Conservation (phyloP, 2,888 invertebrate genomes). For the Nipponacmea schrenckii region DNA sequence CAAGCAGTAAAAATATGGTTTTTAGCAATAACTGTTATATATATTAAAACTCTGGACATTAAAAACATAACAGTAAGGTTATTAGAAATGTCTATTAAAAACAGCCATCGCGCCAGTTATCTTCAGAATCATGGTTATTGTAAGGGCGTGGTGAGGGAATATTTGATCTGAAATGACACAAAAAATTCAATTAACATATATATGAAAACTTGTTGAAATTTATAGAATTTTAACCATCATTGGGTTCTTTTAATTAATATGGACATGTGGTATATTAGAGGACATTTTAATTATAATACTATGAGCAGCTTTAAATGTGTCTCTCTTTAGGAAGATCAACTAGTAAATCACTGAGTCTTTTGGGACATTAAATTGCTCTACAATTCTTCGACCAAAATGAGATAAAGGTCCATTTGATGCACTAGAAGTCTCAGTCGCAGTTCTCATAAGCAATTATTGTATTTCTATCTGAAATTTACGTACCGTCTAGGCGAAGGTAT, state of each 20-base stretch:
- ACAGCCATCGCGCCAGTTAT: conserved; percentile 63
- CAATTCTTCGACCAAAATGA: no score
- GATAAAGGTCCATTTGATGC: no score
- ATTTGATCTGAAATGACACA: conserved; percentile 34
- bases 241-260: no score
- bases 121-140: conserved; percentile 37
- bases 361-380: background rate
- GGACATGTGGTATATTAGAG: no score
- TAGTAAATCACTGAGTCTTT: background rate
- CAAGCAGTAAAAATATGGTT: no score
- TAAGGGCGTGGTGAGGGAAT: conserved; percentile 39
- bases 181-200: background rate
- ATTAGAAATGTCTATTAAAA: conserved; percentile 37
- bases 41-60: no score
- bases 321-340: background rate
- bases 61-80: background rate
- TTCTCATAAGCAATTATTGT: no score
- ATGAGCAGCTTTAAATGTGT: no score
- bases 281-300: no score
- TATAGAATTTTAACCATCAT: background rate
- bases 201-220: background rate
- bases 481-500: conserved; percentile 55
- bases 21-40: no score
- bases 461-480: no score
- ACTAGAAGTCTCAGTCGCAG: no score